Conservation (phyloP, 2,797 vertebrate genomes). For the Eulemur albifrons region DNA sequence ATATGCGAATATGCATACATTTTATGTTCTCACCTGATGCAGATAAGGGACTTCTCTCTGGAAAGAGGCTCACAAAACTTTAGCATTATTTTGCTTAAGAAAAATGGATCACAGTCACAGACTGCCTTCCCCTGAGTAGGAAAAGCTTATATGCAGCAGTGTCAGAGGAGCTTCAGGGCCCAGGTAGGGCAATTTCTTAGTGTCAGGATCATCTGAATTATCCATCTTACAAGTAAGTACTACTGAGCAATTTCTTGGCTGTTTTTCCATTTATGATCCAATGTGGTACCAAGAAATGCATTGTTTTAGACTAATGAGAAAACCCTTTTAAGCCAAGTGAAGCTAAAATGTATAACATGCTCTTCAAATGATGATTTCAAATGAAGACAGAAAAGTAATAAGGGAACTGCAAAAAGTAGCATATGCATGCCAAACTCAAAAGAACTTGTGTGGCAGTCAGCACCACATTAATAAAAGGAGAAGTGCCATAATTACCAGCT, state of each 20-base stretch:
- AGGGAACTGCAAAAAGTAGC: not conserved
- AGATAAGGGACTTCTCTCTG: not conserved
- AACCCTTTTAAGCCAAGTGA: not conserved
- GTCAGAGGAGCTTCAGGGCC: not conserved
- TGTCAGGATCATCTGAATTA: not conserved
- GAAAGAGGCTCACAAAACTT: not conserved
- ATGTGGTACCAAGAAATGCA: not conserved
- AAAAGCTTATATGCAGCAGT: not conserved
- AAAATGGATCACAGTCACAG: not conserved
- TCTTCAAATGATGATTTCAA: slow-evolving; percentile 20
- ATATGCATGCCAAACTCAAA: not conserved
- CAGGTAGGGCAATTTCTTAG: not conserved
- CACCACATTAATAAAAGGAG: not conserved
- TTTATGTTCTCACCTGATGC: not conserved
- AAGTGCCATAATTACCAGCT: not conserved
- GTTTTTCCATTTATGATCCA: slow-evolving; percentile 38
- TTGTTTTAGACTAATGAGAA: not conserved
- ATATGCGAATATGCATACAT: not conserved
- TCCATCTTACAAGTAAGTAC: not conserved
- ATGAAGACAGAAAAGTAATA: not conserved
- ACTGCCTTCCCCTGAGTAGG: not conserved
- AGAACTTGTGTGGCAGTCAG: not conserved
- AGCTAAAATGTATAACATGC: slow-evolving; percentile 12
- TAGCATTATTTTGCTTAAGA: not conserved
- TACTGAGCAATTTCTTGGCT: not conserved